phyloP scores from a whole-genome alignment of 1,140 invertebrate species.

The Euura lappo region DNA sequence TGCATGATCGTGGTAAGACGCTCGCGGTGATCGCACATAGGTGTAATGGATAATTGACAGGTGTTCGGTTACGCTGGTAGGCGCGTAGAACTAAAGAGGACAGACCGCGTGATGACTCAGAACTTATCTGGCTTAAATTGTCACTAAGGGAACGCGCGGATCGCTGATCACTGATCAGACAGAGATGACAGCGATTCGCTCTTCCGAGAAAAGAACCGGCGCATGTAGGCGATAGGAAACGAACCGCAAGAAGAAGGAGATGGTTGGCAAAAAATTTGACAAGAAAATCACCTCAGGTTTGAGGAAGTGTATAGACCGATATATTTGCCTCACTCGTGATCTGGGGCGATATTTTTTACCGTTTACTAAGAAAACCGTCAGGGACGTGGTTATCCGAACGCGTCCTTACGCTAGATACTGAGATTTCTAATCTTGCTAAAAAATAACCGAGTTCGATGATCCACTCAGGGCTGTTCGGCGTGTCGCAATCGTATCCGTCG shows the following conservation, averaged over 20 bases:
- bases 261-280: too few species aligned
- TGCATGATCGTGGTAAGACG: background rate
- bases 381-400: conserved; percentile 8
- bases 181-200: background rate
- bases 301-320: too few species aligned
- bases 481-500: background rate
- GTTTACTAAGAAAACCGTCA: background rate
- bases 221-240: too few species aligned
- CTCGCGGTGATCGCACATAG: background rate
- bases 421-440: conserved; percentile 56
- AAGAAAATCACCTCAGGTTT: too few species aligned
- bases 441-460: conserved; percentile 38
- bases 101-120: background rate
- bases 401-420: conserved; percentile 57
- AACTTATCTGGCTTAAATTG: background rate
- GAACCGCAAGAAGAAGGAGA: too few species aligned
- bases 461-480: conserved; percentile 33
- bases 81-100: conserved; percentile 3
- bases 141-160: background rate
- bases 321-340: too few species aligned
- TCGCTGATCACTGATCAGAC: too few species aligned
- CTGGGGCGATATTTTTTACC: too few species aligned
- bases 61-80: background rate
- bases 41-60: conserved; percentile 7
- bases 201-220: background rate